Conservation (phyloP, 2,113 vertebrate species). For the Percina caprodes region DNA sequence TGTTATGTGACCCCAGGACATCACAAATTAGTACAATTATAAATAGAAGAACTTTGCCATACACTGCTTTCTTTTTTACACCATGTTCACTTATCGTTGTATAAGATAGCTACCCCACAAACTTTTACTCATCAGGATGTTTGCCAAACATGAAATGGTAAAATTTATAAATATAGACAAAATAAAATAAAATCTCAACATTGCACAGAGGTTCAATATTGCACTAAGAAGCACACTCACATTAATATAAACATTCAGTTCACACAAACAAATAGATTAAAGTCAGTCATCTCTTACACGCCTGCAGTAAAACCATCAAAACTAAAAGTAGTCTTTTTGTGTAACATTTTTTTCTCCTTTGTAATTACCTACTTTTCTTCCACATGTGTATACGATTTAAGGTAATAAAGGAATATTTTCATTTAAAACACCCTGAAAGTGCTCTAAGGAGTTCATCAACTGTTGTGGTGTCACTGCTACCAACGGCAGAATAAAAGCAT, state of each 20-base stretch:
- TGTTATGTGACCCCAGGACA: background rate
- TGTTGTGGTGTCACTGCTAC: background rate
- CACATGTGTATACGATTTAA: background rate
- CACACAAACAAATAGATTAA: conserved; percentile 47
- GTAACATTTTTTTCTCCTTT: conserved; percentile 25
- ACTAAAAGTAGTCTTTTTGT: conserved; percentile 48
- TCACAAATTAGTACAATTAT: background rate
- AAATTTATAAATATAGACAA: conserved; percentile 1
- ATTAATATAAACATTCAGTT: conserved; percentile 62
- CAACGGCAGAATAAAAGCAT: conserved; percentile 17
- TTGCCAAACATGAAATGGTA: conserved; percentile 44
- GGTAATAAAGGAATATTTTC: conserved; percentile 8
- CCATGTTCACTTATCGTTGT: conserved; percentile 2
- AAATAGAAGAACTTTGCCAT: conserved; percentile 15
- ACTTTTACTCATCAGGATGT: conserved; percentile 45
- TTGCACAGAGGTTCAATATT: conserved; percentile 69
- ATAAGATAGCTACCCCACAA: conserved; percentile 60
- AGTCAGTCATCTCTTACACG: conserved; percentile 43
- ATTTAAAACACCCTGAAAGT: background rate
- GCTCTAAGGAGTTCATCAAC: conserved; percentile 7
- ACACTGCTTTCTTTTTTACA: background rate
- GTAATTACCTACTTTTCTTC: conserved; percentile 28
- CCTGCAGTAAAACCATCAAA: conserved; percentile 37
- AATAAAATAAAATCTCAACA: conserved; percentile 40
- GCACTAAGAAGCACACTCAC: conserved; percentile 66